Base-by-base conservation (phyloP, 2,113 vertebrate genomes). In the Larimichthys crocea region DNA sequence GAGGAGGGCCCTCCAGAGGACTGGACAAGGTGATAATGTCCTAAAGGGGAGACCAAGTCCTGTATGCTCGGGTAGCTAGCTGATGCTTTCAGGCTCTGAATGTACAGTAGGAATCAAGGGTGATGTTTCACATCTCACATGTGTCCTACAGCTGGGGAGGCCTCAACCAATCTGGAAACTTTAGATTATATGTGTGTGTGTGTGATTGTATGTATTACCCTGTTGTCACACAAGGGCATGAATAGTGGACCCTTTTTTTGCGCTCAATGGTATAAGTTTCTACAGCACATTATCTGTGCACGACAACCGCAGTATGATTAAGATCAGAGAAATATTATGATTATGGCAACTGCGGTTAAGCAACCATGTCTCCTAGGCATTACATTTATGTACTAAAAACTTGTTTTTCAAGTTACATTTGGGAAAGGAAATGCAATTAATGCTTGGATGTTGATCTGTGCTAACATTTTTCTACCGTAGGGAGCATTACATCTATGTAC, bases 11-110 rank as follows among this genome's bases (percentile, higher is more conserved):
- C 93, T 92, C 91, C 80, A 88, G 95, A 93, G 93, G 87, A 93
- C 91, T 86, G 89, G 91, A 93, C 94, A 95, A 95, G 94, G 95
- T 95, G 94, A 96, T 92, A 87, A 96, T 94, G 94, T 95, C 94
- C 95, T 93, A 84, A 94, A 93, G 92, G 92, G 92, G 94, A 91
- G 89, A 92, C 74, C 82, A 80, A 93, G 85, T 89, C 86, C 90
- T 88, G 80, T 75, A 82, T 86, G 88, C 88, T 80, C 68, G 57
- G 40, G 50, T 74, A 78, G 79, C 62, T 76, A 44, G 56, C 16
- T 24, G 82, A 87, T 46, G 70, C 81, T 62, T 40, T 78, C 46
- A 16, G 48, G 70, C 42, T 79, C 29, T 64, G 40, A 81, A 83
- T 53, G 63, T 75, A 63, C 50, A 76, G 76, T 62, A 40, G 50